Evolutionary conservation across 2,113 vertebrate genomes (phyloP), one percentile per base, ranked within the genome.

Genomic region (Pagrus major): DNA sequence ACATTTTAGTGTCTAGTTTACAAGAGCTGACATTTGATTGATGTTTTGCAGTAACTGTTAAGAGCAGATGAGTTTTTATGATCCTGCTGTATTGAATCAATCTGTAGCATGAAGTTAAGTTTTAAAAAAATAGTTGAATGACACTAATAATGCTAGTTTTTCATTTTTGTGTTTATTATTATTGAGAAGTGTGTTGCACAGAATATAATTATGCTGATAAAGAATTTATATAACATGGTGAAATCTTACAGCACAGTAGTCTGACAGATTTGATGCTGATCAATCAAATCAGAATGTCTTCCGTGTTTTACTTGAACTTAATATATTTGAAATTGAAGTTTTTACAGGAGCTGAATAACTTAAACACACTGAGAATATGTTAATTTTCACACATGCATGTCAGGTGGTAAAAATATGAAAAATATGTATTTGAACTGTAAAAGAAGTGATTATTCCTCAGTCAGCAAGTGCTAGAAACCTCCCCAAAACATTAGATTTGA

Each of bases 221-320:
- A 44, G 46, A 70, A 21, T 60, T 23, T 10, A 23, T 23, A 35
- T n/a, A n/a, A 71, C 23, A 20, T 1, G 6, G 9, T 44, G n/a
- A 33, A 46, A 37, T 54, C 31, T 46, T 23, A 21, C 51, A 20
- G 41, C 1, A 12, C 52, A 63, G 49, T 16, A 29, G 9, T 60
- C 68, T 67, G 0, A n/a, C 6, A 31, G 65, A 21, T 67, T 9
- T 51, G 20, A 61, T 16, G 35, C 58, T 63, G 58, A 68, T 78
- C 6, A 23, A 11, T 73, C 42, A 33, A 52, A 78, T 68, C 44
- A 29, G 14, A 81, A 71, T 47, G 2, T 70, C 18, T 85, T 60
- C 42, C 41, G 52, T 75, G 46, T 83, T 70, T 78, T 66, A 76
- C 71, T 71, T 81, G 78, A 78, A 65, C 31, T 69, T 18, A 31